Evolutionary conservation across 2,888 invertebrate genomes (phyloP).

Genomic region (Notodonta dromedarius): DNA sequence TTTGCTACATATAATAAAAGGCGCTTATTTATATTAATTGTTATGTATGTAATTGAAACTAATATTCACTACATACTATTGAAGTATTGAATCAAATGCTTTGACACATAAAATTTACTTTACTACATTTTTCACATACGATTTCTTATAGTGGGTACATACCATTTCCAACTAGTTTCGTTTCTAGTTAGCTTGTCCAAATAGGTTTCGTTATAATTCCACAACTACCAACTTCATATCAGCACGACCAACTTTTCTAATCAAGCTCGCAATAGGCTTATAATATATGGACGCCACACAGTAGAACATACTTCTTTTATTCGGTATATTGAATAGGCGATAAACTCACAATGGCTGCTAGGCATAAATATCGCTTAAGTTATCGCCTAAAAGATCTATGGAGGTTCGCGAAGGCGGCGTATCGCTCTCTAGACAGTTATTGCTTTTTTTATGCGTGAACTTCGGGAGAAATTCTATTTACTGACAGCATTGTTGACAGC

Average conservation of each 20-base stretch:
- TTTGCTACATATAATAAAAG: not conserved
- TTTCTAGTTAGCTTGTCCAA: constrained; percentile 9
- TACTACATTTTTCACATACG: too few relatives aligned
- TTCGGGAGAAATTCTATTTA: constrained; percentile 66
- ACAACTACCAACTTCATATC: constrained; percentile 30
- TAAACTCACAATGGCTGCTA: constrained; percentile 61
- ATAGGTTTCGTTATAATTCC: constrained; percentile 24
- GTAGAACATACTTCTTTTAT: constrained; percentile 42
- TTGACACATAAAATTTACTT: too few relatives aligned
- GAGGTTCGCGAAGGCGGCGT: constrained; percentile 52
- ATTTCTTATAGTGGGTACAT: constrained; percentile 11
- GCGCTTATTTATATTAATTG: too few relatives aligned
- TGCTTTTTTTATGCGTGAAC: constrained; percentile 69
- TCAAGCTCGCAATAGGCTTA: constrained; percentile 26
- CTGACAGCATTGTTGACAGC: constrained; percentile 58
- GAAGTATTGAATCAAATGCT: too few relatives aligned
- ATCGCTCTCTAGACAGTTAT: constrained; percentile 71
- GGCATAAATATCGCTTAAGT: constrained; percentile 67
- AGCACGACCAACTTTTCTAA: constrained; percentile 38
- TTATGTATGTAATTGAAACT: too few relatives aligned
- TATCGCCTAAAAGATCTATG: constrained; percentile 63
- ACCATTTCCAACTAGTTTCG: constrained; percentile 20
- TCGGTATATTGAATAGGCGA: constrained; percentile 60
- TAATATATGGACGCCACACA: constrained; percentile 7
- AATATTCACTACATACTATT: too few relatives aligned